Conservation (phyloP, 2,113 vertebrate species). For the Apteryx mantelli region DNA sequence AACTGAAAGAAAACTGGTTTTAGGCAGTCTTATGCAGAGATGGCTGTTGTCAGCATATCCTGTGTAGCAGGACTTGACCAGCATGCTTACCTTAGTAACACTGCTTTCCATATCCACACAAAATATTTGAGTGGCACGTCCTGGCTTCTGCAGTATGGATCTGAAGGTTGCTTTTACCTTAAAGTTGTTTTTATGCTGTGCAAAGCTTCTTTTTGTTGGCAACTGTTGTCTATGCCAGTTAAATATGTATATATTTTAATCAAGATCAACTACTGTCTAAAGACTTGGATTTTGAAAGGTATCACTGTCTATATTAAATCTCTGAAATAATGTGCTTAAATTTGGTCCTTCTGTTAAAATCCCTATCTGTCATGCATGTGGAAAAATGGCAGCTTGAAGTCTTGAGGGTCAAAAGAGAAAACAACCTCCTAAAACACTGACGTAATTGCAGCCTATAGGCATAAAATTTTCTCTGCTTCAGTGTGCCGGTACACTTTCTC, state of each 20-base stretch:
- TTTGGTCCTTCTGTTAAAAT: neutral
- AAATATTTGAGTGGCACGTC: neutral
- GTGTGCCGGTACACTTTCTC: neutral
- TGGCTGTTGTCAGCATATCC: neutral
- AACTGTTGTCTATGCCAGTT: neutral
- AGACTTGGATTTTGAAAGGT: neutral
- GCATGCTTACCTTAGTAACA: neutral
- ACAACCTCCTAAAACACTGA: neutral
- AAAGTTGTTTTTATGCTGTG: neutral
- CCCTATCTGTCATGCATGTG: neutral
- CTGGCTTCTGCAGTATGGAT: neutral
- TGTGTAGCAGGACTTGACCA: neutral
- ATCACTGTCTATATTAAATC: neutral
- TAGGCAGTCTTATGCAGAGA: neutral
- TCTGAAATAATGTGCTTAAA: neutral
- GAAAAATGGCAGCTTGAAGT: neutral
- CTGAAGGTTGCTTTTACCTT: neutral
- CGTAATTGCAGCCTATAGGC: neutral
- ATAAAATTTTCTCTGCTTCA: neutral
- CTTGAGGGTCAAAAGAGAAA: neutral
- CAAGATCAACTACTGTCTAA: accelerated
- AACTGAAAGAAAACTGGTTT: neutral
- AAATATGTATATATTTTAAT: neutral
- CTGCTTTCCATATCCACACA: neutral
- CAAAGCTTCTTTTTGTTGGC: neutral